A percentile compares a stretch with the other conserved stretches of the same genome.
These are phyloP conservation scores for Sorex araneus DNA, from an alignment of 2,113 vertebrate genomes.

Conservation along the genomic window DNA sequence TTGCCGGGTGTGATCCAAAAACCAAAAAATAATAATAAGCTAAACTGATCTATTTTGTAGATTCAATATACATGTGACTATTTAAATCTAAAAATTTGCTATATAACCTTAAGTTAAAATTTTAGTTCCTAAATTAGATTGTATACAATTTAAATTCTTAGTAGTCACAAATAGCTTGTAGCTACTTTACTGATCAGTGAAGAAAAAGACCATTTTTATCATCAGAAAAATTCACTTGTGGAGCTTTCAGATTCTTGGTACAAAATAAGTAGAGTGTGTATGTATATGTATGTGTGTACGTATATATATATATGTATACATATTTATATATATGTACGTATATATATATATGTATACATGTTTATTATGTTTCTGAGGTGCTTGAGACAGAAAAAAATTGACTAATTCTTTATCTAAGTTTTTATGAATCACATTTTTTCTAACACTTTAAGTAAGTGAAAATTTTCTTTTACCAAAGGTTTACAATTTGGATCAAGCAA, in stretches of 20 bases:
- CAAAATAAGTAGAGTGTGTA: not conserved
- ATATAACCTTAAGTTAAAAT: not conserved
- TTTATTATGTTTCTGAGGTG: not conserved
- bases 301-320: not conserved
- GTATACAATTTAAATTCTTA: not conserved
- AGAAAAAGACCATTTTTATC: not conserved
- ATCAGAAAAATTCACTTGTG: not conserved
- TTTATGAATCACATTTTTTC: not conserved
- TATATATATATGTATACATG: not conserved
- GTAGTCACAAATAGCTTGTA: not conserved
- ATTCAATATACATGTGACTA: not conserved
- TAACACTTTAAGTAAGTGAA: not conserved
- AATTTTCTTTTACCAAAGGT: not conserved
- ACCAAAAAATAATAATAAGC: too few relatives aligned
- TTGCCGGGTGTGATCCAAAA: too few relatives aligned
- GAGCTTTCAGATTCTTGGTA: not conserved
- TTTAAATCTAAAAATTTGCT: conserved; percentile 26
- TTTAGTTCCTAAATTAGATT: not conserved
- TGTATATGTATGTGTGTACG: too few relatives aligned
- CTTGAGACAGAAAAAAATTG: too few relatives aligned
- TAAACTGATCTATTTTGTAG: not conserved
- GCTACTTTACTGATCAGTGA: not conserved
- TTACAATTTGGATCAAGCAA: conserved; percentile 4
- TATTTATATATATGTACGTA: not conserved
- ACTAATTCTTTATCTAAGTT: too few relatives aligned